Conservation (phyloP, 92 coral and sea anemone species). For the Zoanthus gigantus region DNA sequence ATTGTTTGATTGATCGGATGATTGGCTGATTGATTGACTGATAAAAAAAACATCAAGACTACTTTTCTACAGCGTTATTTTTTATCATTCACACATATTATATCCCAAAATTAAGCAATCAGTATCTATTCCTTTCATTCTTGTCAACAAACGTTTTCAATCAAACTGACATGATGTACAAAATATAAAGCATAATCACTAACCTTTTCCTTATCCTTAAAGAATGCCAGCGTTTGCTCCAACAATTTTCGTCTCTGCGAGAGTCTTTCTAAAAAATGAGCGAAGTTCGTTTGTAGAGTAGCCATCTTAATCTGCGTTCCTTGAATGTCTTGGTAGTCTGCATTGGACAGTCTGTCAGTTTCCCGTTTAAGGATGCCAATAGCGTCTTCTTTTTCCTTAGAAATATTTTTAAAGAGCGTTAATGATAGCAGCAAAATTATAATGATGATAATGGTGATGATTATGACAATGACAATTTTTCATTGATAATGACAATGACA, state of each 20-base stretch:
- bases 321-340: slow-evolving; percentile 77
- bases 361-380: slow-evolving; percentile 86
- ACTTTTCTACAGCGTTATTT: background rate
- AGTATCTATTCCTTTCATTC: background rate
- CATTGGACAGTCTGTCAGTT: slow-evolving; percentile 91
- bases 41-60: background rate
- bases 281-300: slow-evolving; percentile 81
- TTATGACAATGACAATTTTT: background rate
- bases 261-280: slow-evolving; percentile 72
- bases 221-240: slow-evolving; percentile 82
- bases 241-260: slow-evolving; percentile 86
- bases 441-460: background rate
- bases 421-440: background rate
- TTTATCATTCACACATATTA: background rate
- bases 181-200: background rate
- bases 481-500: too few species aligned
- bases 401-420: background rate
- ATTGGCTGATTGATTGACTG: too few species aligned
- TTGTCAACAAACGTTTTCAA: background rate
- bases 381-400: slow-evolving; percentile 85
- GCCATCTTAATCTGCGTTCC: slow-evolving; percentile 72
- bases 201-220: slow-evolving; percentile 83
- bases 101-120: background rate
- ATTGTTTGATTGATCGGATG: too few species aligned
- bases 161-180: background rate